These are phyloP conservation scores for Paedocypris sp. DNA, from an alignment of 2,113 vertebrate species.

Conservation along the genomic window DNA sequence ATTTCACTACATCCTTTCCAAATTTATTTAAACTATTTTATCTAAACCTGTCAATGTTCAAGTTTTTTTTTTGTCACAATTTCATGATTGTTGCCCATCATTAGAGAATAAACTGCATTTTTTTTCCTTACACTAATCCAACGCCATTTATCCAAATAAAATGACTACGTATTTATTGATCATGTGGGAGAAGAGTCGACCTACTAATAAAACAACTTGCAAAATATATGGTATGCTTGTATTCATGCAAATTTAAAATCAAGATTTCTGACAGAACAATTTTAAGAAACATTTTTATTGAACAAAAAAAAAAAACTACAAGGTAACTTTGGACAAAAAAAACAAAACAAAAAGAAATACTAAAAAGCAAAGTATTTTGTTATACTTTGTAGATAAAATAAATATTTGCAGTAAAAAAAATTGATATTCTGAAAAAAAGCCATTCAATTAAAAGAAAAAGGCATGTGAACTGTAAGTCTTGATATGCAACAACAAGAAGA, in stretches of 20 bases:
- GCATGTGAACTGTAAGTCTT: background rate
- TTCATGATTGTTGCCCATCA: constrained; percentile 13
- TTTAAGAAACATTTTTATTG: constrained; percentile 30
- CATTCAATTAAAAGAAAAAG: constrained; percentile 19
- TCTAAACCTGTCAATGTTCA: too few species aligned
- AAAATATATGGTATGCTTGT: constrained; percentile 25
- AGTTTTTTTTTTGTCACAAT: too few species aligned
- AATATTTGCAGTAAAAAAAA: constrained; percentile 58
- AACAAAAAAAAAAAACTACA: constrained; percentile 24
- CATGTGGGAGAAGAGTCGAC: constrained; percentile 53
- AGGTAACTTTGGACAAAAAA: too few species aligned
- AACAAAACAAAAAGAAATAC: constrained; percentile 21
- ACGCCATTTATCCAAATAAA: constrained; percentile 64
- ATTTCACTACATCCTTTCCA: too few species aligned
- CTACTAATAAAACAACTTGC: constrained; percentile 38
- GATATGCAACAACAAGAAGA: background rate
- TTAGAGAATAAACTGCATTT: constrained; percentile 25
- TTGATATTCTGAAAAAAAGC: constrained; percentile 8
- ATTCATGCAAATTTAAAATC: too few species aligned
- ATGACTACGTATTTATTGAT: constrained; percentile 69
- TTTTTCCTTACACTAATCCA: constrained; percentile 35
- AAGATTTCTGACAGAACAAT: constrained; percentile 37
- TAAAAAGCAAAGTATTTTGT: constrained; percentile 47
- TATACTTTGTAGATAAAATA: constrained; percentile 44
- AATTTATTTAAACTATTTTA: too few species aligned